Conservation (phyloP, 2,888 invertebrate genomes). For the Timandra comae region DNA sequence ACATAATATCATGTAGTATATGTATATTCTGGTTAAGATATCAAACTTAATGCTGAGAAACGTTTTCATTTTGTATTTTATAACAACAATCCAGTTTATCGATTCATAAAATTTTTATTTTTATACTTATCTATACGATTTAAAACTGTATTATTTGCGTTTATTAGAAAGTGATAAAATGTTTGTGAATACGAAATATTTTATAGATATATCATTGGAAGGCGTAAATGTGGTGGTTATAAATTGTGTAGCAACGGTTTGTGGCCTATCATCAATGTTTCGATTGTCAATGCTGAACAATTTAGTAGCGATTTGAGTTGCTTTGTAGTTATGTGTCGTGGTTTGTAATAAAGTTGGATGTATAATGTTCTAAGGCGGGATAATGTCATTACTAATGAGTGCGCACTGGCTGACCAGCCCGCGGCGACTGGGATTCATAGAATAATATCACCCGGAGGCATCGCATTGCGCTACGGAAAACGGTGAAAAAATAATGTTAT, state of each 20-base stretch:
- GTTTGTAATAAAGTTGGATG: constrained; percentile 36
- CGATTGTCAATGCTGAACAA: constrained; percentile 27
- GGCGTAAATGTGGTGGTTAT: neutral
- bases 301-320: constrained; percentile 23
- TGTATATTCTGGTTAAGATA: constrained; percentile 25
- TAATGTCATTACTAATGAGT: constrained; percentile 27
- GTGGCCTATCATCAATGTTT: constrained; percentile 29
- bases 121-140: constrained; percentile 32
- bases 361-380: constrained; percentile 30
- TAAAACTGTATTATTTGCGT: constrained; percentile 29
- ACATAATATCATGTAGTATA: constrained; percentile 25
- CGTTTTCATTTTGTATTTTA: constrained; percentile 44
- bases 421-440: constrained; percentile 31
- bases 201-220: constrained; percentile 1
- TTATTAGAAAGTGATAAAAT: constrained; percentile 16
- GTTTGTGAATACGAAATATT: constrained; percentile 10
- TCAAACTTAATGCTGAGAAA: constrained; percentile 36
- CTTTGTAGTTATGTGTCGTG: constrained; percentile 21
- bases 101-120: constrained; percentile 43
- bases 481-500: too few species aligned
- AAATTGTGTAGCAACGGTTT: neutral
- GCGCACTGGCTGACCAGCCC: constrained; percentile 26
- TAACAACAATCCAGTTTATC: constrained; percentile 35
- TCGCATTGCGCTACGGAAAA: too few species aligned
- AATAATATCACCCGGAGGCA: constrained; percentile 40